Base-by-base conservation (phyloP, 2,797 vertebrate genomes). In the Peromyscus attwateri region DNA sequence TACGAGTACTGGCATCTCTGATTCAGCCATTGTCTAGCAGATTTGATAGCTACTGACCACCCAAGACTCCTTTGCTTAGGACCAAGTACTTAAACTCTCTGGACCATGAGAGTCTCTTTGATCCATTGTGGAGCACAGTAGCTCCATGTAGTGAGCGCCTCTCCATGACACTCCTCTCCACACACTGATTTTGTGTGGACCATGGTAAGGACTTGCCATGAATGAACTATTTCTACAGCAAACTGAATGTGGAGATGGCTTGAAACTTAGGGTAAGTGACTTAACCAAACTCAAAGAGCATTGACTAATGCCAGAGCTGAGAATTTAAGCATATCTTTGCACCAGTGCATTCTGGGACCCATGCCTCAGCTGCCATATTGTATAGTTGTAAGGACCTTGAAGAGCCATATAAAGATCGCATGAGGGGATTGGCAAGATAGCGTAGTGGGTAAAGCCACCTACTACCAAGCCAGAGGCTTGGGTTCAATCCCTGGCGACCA, bases 191-290 rank as follows among this genome's bases (percentile, higher is more conserved):
- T 81, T 52, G n/a, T 80, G 27, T 27, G 88, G 49, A 64, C 43
- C 64, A 3, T n/a, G 21, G 62, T 83, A 14, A 55, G 29, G 68
- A 34, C n/a, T 93, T 88, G 31, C 27, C 27, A 25, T 77, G 37
- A 95, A 91, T 89, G 57, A 80, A 57, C 16, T 87, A 37, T 93
- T 92, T 89, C 25, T 76, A 87, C 60, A 94, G 29, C 34, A 87
- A 64, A 81, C 34, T 68, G 64, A 62, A 29, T 31, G 40, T 52
- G 37, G 14, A 64, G 25, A 55, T 40, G 34, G 19, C 68, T 49
- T 89, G 40, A 93, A 80, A 57, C 37, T 8, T 80, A 27, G 21
- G 6, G 60, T 89, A 89, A 60, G 62, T 37, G 43, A 76, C 21
- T 46, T 85, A 87, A 17, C 52, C 55, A 2, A 84, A 71, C n/a